These are phyloP conservation scores for Garrulus glandarius DNA, from an alignment of 2,797 vertebrate species.

Conservation along the genomic window DNA sequence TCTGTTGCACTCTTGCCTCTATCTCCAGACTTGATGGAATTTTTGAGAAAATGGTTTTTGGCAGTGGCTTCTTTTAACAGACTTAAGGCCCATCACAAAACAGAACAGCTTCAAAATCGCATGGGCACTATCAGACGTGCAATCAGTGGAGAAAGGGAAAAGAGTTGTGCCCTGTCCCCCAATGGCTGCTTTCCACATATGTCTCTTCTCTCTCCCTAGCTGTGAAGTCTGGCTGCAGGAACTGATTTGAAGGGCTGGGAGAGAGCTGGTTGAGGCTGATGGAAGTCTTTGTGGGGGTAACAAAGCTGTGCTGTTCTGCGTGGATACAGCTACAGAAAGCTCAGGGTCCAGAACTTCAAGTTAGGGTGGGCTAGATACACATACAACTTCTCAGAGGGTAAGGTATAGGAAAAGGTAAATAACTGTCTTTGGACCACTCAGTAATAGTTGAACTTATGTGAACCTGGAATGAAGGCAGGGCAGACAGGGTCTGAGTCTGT, in stretches of 20 bases:
- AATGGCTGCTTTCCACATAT: not conserved
- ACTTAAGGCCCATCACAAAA: not conserved
- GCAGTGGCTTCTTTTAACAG: not conserved
- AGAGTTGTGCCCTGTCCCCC: not conserved
- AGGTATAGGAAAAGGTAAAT: not conserved
- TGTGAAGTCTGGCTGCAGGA: not conserved
- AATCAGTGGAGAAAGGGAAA: not conserved
- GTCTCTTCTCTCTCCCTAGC: not conserved
- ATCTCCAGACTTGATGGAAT: not conserved
- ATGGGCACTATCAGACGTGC: fast-evolving
- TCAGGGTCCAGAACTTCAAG: not conserved
- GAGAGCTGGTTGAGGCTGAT: not conserved
- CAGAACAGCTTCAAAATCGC: not conserved
- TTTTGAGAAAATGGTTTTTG: not conserved
- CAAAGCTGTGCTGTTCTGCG: not conserved
- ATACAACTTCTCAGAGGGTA: not conserved
- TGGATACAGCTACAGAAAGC: not conserved
- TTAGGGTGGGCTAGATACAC: not conserved
- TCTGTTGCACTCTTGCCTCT: not conserved
- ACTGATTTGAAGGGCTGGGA: not conserved
- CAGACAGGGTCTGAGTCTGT: not conserved
- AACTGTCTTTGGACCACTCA: not conserved
- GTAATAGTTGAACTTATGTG: not conserved
- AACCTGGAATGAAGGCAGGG: not conserved
- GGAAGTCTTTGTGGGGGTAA: not conserved